A percentile compares a stretch with the other conserved stretches of the same genome.
These are phyloP conservation scores for Brachyptera risi DNA, from an alignment of 2,888 invertebrate species.

Conservation along the genomic window DNA sequence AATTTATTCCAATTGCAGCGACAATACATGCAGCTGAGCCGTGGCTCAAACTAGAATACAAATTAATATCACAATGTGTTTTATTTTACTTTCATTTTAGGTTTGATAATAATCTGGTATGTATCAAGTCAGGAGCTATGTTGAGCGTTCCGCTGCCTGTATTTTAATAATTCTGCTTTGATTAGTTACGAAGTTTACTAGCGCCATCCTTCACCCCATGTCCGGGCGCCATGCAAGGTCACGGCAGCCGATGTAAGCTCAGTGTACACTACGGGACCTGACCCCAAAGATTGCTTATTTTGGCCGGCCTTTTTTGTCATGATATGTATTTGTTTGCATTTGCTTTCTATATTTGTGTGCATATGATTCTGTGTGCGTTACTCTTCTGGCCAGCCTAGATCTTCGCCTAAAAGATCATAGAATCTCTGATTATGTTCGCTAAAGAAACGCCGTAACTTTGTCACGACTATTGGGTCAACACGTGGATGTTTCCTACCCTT, in stretches of 20 bases:
- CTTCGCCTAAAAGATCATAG: slow-evolving; percentile 88
- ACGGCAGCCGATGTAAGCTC: not conserved
- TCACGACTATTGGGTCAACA: slow-evolving; percentile 73
- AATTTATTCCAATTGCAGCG: no score
- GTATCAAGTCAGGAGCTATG: not conserved
- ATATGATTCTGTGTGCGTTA: slow-evolving; percentile 43
- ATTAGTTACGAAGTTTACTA: not conserved
- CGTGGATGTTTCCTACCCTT: slow-evolving; percentile 82
- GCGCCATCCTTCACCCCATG: not conserved
- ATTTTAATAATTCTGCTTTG: not conserved
- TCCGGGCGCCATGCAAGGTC: not conserved
- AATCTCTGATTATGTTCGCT: slow-evolving; percentile 88
- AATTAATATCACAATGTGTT: slow-evolving; percentile 1
- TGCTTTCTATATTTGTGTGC: slow-evolving; percentile 13
- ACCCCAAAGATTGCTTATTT: slow-evolving; percentile 22
- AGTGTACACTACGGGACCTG: slow-evolving; percentile 21
- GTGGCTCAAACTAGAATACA: no score
- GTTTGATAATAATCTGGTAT: not conserved
- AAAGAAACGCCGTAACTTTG: slow-evolving; percentile 79
- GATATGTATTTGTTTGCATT: slow-evolving; percentile 17
- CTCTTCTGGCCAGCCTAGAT: slow-evolving; percentile 91
- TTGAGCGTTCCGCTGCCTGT: slow-evolving; percentile 1
- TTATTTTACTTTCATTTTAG: not conserved
- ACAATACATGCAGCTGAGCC: no score
- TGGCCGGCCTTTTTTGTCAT: slow-evolving; percentile 25